Percentiles rank a stretch among this genome's conserved stretches.
These are phyloP conservation scores for Nerophis lumbriciformis DNA, from an alignment of 2,113 vertebrate species.

Conservation along the genomic window DNA sequence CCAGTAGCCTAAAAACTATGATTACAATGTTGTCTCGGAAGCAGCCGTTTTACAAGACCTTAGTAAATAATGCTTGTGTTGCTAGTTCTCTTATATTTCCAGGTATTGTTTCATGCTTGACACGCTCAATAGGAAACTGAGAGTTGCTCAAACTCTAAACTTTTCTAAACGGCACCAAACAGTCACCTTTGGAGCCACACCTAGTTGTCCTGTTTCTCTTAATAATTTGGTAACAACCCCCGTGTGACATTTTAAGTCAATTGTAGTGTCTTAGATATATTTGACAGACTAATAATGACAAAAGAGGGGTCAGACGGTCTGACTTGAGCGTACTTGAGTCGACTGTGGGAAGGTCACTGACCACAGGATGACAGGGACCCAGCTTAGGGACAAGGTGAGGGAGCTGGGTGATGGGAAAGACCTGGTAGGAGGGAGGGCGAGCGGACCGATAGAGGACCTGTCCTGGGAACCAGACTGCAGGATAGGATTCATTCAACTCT, in stretches of 20 bases:
- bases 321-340: conserved; percentile 15
- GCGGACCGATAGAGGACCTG: conserved; percentile 82
- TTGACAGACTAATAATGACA: conserved; percentile 41
- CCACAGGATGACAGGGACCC: conserved; percentile 43
- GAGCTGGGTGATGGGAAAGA: conserved; percentile 74
- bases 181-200: too few species aligned
- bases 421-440: conserved; percentile 78
- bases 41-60: too few species aligned
- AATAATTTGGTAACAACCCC: not conserved
- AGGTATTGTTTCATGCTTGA: too few species aligned
- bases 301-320: conserved; percentile 41
- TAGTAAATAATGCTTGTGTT: too few species aligned
- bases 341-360: conserved; percentile 62
- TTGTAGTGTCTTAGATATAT: conserved; percentile 22
- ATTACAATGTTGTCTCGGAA: too few species aligned
- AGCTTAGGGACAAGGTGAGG: conserved; percentile 47
- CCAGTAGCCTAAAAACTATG: too few species aligned
- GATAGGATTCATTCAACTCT: conserved; percentile 99
- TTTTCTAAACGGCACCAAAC: too few species aligned
- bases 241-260: conserved; percentile 15
- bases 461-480: conserved; percentile 98
- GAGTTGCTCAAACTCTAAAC: too few species aligned
- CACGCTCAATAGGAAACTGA: too few species aligned
- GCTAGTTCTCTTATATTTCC: too few species aligned
- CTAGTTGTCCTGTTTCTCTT: not conserved